phyloP scores from a whole-genome alignment of 1,140 invertebrate genomes.

The Yoshiicerus persimilis region DNA sequence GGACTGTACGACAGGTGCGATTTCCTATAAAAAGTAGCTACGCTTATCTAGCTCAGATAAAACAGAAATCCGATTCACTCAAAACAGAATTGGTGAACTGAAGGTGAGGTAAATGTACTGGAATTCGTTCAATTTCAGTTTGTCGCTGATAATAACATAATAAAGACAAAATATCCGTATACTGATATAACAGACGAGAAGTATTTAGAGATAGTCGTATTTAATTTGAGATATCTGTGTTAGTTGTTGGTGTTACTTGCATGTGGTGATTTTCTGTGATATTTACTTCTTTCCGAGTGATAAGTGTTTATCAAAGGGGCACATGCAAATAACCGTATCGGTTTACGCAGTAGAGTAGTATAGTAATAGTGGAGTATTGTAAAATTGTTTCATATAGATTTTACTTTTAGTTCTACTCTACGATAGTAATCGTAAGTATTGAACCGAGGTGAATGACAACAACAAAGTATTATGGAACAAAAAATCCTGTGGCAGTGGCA shows the following conservation, averaged over 20 bases:
- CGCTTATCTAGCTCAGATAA: not conserved
- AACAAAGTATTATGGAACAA: conserved; percentile 7
- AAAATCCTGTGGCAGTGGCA: not conserved
- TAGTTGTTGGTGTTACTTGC: not conserved
- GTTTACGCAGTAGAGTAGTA: not conserved
- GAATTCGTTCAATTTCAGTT: conserved; percentile 12
- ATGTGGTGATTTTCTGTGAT: not conserved
- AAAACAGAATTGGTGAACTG: conserved; percentile 6
- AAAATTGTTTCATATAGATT: too few relatives aligned
- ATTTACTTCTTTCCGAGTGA: conserved; percentile 10
- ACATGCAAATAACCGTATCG: conserved; percentile 2
- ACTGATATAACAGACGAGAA: not conserved
- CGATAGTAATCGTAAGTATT: not conserved
- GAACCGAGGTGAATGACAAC: conserved; percentile 10
- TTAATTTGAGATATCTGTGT: not conserved
- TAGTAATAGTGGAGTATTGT: not conserved
- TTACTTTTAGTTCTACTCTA: not conserved
- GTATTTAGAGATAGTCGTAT: not conserved
- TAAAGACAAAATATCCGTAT: not conserved
- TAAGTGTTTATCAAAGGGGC: conserved; percentile 13
- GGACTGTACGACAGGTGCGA: not conserved
- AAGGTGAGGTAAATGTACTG: conserved; percentile 22
- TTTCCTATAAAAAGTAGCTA: not conserved
- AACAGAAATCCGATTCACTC: not conserved
- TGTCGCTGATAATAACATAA: not conserved